Conservation (phyloP, 1,140 invertebrate species). For the Choristoneura fumiferana region DNA sequence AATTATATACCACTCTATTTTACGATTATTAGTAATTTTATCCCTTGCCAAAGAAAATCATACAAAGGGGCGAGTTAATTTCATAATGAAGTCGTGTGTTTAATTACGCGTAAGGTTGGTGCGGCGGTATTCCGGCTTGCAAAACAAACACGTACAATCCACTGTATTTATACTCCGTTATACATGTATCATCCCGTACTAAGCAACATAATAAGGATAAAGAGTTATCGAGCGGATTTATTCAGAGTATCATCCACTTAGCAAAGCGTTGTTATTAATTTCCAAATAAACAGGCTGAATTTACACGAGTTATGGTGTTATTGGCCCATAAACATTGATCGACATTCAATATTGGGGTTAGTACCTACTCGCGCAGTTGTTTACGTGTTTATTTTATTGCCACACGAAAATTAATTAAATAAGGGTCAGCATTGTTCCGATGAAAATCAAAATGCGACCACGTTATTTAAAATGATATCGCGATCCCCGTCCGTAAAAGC, state of each 20-base stretch:
- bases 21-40: too few species aligned
- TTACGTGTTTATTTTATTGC: constrained; percentile 2
- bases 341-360: constrained; percentile 1
- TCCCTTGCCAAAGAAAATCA: too few species aligned
- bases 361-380: neutral
- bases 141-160: neutral
- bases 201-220: too few species aligned
- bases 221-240: too few species aligned
- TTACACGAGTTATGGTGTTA: neutral
- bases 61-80: neutral
- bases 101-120: constrained; percentile 2
- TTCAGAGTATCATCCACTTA: too few species aligned
- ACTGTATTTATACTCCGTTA: too few species aligned
- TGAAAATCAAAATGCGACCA: neutral
- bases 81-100: neutral
- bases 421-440: neutral
- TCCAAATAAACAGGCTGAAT: neutral
- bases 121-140: neutral
- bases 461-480: neutral
- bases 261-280: neutral
- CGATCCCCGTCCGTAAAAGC: neutral
- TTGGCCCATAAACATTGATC: neutral
- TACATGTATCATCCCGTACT: too few species aligned
- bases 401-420: neutral
- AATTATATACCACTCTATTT: too few species aligned